Percentiles rank a stretch among this genome's conserved stretches.
Conservation (phyloP, 2,113 vertebrate genomes). For the Mustela lutreola region DNA sequence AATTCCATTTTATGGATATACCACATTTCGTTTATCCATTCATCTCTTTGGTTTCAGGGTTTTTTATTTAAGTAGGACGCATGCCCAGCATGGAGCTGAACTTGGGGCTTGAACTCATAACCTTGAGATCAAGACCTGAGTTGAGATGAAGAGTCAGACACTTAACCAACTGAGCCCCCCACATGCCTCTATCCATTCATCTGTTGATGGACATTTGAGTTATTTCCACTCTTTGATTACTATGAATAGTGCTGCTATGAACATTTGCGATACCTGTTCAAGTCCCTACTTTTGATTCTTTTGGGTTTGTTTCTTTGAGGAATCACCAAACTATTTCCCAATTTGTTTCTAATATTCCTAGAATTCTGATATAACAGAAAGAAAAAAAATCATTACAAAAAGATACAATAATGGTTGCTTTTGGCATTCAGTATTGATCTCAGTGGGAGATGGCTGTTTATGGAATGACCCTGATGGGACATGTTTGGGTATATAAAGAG, state of each 20-base stretch:
- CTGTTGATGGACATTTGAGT: background rate
- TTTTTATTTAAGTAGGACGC: background rate
- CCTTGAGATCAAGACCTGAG: background rate
- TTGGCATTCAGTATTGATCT: background rate
- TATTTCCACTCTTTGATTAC: background rate
- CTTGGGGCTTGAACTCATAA: background rate
- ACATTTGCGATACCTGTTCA: background rate
- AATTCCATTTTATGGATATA: background rate
- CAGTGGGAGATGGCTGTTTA: background rate
- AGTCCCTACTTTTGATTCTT: background rate
- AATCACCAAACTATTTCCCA: background rate
- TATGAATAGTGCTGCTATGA: background rate
- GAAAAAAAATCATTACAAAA: background rate
- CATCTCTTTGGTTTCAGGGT: background rate
- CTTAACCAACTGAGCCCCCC: background rate
- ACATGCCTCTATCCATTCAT: background rate
- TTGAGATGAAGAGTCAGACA: background rate
- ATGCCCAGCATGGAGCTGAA: background rate
- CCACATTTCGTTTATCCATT: background rate
- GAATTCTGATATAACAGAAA: slow-evolving; percentile 9
- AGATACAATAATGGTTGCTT: background rate
- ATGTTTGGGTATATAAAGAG: background rate
- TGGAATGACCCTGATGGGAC: background rate
- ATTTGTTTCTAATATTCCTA: background rate
- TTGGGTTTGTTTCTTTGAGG: background rate